These are phyloP conservation scores for Amia ocellicauda DNA, from an alignment of 2,113 vertebrate genomes.

Conservation along the genomic window DNA sequence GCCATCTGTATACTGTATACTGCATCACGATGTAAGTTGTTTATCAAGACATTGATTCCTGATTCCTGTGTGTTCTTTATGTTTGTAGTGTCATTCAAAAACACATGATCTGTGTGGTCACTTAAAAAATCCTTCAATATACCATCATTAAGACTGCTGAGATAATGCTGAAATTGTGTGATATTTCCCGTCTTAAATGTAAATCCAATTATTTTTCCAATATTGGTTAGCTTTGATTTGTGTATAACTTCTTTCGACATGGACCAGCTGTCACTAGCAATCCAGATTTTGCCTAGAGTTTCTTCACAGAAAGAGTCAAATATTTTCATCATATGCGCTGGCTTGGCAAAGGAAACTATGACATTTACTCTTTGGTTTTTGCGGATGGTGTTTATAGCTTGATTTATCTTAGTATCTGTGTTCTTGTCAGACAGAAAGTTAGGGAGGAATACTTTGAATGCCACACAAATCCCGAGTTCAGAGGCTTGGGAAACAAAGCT, in stretches of 20 bases:
- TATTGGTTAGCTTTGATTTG: constrained; percentile 55
- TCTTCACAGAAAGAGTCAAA: constrained; percentile 60
- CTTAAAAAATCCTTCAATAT: too few relatives aligned
- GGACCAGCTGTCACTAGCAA: constrained; percentile 88
- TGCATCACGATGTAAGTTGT: constrained; percentile 38
- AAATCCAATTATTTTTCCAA: constrained; percentile 80
- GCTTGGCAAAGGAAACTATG: constrained; percentile 76
- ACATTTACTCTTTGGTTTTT: constrained; percentile 70
- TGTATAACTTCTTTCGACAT: constrained; percentile 54
- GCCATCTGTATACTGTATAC: constrained; percentile 73
- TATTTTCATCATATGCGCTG: constrained; percentile 64
- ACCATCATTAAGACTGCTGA: constrained; percentile 66
- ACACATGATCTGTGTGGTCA: constrained; percentile 41
- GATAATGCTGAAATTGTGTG: constrained; percentile 63
- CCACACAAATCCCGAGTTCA: constrained; percentile 72
- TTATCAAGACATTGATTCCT: constrained; percentile 1
- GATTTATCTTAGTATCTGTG: constrained; percentile 49
- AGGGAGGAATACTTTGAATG: constrained; percentile 77
- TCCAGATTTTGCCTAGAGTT: constrained; percentile 72
- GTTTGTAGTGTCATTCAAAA: not conserved
- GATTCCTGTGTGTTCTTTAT: not conserved
- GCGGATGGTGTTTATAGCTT: constrained; percentile 59
- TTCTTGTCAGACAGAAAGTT: constrained; percentile 60
- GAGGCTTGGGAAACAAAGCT: constrained; percentile 68
- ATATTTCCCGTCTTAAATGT: constrained; percentile 71